Evolutionary conservation across 2,888 invertebrate genomes (phyloP).

Genomic region (Dexiosoma caninum): DNA sequence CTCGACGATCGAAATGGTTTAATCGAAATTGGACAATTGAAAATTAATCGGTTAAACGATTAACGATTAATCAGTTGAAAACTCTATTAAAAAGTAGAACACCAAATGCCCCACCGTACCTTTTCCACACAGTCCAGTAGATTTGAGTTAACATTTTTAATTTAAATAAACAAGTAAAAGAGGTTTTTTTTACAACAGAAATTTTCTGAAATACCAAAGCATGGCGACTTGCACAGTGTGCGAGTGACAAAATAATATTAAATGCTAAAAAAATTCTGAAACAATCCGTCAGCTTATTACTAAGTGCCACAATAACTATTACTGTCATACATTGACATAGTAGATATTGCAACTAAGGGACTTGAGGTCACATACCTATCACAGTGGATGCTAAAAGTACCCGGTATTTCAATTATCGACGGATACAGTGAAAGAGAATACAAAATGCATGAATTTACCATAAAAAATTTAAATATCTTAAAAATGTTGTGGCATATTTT

Average conservation of each 20-base stretch:
- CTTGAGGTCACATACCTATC: neutral
- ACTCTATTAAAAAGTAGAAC: neutral
- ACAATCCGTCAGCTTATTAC: neutral
- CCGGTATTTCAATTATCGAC: too few relatives aligned
- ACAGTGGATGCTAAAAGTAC: too few relatives aligned
- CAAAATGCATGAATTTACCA: too few relatives aligned
- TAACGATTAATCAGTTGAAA: too few relatives aligned
- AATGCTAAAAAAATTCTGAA: slow-evolving; percentile 17
- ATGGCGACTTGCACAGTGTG: neutral
- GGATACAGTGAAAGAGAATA: too few relatives aligned
- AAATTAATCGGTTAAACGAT: too few relatives aligned
- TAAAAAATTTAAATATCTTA: too few relatives aligned
- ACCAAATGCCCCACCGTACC: neutral
- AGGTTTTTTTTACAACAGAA: slow-evolving; percentile 21
- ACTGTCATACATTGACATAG: neutral
- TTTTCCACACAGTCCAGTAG: neutral
- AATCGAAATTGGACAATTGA: too few relatives aligned
- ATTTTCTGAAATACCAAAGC: neutral
- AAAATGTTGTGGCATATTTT: too few relatives aligned
- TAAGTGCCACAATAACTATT: slow-evolving; percentile 31
- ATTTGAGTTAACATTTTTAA: neutral
- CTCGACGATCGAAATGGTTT: too few relatives aligned
- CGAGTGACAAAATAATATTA: slow-evolving; percentile 1
- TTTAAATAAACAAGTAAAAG: neutral
- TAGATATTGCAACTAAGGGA: neutral